Conservation (phyloP, 92 coral and sea anemone genomes). For the Epizoanthus scotinus region DNA sequence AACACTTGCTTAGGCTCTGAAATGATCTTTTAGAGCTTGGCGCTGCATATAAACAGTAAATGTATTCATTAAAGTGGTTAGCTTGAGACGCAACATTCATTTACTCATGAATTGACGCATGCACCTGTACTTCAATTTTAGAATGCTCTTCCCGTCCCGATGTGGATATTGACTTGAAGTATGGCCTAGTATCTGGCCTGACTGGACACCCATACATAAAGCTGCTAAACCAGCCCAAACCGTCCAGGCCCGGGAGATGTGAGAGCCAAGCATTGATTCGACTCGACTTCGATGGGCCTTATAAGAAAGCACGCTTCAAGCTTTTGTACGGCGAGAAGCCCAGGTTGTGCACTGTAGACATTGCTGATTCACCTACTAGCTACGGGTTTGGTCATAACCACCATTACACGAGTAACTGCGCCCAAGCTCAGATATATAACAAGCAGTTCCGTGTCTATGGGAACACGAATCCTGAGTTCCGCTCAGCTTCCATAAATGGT, state of each 20-base stretch:
- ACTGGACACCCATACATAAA: constrained; percentile 45
- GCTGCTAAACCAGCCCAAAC: constrained; percentile 44
- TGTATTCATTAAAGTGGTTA: background rate
- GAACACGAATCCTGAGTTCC: constrained; percentile 71
- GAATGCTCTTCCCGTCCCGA: constrained; percentile 58
- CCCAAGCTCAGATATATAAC: constrained; percentile 76
- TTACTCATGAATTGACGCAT: background rate
- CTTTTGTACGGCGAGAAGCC: constrained; percentile 83
- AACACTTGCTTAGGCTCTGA: constrained; percentile 6
- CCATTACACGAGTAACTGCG: constrained; percentile 84
- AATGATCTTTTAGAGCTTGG: background rate
- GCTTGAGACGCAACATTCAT: background rate
- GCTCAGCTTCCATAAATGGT: constrained; percentile 65
- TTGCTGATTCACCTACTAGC: constrained; percentile 75
- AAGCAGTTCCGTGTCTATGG: constrained; percentile 87
- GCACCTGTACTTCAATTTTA: constrained; percentile 49
- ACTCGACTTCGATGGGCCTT: constrained; percentile 84
- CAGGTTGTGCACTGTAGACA: constrained; percentile 73
- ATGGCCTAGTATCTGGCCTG: constrained; percentile 55
- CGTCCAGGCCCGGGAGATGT: constrained; percentile 57
- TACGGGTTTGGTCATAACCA: constrained; percentile 94
- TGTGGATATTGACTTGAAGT: constrained; percentile 65
- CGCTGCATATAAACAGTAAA: constrained; percentile 17
- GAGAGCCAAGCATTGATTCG: constrained; percentile 80
- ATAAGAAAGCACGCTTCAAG: constrained; percentile 76